Conservation (phyloP, 2,113 vertebrate genomes). For the Nothoprocta pentlandii region DNA sequence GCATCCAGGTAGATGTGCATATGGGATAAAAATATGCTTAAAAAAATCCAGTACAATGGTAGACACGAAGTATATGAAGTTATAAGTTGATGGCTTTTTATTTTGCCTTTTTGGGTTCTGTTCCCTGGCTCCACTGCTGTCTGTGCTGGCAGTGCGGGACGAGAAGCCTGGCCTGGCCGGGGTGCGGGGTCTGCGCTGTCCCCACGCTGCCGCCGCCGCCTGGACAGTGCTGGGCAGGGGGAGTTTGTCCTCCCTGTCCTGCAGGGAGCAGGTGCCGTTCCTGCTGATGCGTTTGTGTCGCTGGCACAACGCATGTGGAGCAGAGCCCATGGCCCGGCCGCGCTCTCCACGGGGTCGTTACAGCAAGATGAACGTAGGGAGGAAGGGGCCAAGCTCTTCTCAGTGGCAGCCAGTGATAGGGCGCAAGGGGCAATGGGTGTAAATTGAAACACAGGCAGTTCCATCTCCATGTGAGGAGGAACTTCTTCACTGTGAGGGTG, state of each 20-base stretch:
- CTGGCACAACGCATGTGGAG: no score
- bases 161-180: neutral
- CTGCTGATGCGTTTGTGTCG: no score
- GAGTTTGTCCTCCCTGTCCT: neutral
- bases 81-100: neutral
- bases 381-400: no score
- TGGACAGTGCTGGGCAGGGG: rapidly evolving
- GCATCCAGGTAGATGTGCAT: neutral
- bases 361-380: constrained; percentile 30
- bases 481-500: no score
- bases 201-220: no score
- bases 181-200: neutral
- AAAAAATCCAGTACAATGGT: neutral
- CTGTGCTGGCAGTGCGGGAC: neutral
- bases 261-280: neutral
- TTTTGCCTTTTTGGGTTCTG: neutral
- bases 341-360: constrained; percentile 56
- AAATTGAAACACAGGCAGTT: no score
- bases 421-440: no score
- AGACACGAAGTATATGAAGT: neutral
- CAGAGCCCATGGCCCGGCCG: neutral
- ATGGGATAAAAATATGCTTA: neutral
- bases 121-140: neutral
- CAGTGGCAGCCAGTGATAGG: no score
- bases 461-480: no score